Evolutionary conservation across 2,797 vertebrate genomes (phyloP), one percentile per base, ranked within the genome.

Genomic region (Aldrovandia affinis): DNA sequence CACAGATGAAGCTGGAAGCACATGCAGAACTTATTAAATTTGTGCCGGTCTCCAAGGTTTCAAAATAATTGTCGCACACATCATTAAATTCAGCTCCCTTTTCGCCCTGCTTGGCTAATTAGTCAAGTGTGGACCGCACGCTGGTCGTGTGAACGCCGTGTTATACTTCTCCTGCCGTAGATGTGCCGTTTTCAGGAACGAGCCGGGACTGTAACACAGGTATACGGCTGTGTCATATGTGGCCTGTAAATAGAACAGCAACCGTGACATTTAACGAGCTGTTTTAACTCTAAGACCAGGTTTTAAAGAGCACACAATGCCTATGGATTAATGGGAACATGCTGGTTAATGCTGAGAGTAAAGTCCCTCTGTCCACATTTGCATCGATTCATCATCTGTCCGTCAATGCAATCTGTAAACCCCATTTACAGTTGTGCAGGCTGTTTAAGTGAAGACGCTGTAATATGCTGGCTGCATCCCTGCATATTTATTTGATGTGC

Each of bases 21-120:
- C 79, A 91, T 86, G 88, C 84, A 88, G 85, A 92, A 92, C 91
- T 94, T 95, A 95, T 95, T 95, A 93, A 94, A 94, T 94, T 94
- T 94, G 92, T 89, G 88, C 90, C 82, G 87, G 91, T 91, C 92
- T 92, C 91, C 89, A 89, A 61, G 90, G 93, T 91, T 81, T 87
- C 87, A 87, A 85, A 91, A 89, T 93, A 94, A 94, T 94, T 94
- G 92, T 93, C 88, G 92, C 90, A 91, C 88, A 88, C 93, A 83
- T 93, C 92, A 95, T 94, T 94, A 93, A 93, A 93, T 91, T 90
- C 86, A 90, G 87, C 90, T 42, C 68, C 87, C 88, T 88, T 78
- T 86, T 90, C 90, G 81, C 80, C 85, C 83, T 77, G 81, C 85
- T 89, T 86, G 81, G 78, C 33, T 50, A 81, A 54, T 73, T 73